A percentile compares a stretch with the other conserved stretches of the same genome.
Evolutionary conservation across 2,888 invertebrate genomes (phyloP).

Genomic region (Macropis europaea): DNA sequence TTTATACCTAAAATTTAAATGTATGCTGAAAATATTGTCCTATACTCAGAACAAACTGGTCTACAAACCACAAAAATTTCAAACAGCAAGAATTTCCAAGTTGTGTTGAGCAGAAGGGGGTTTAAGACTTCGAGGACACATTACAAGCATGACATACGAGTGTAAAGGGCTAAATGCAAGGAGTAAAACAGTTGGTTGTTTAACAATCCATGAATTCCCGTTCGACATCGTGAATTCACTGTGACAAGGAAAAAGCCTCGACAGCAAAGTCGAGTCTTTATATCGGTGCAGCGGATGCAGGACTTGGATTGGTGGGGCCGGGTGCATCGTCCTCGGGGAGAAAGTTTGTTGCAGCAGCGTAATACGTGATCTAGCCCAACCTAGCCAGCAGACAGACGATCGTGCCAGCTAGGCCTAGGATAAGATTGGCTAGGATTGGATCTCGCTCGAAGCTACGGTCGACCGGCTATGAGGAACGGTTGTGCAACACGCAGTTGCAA

Average conservation of each 20-base stretch:
- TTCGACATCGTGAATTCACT: not conserved
- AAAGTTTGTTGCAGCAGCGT: slow-evolving; percentile 74
- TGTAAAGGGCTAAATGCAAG: too few species aligned
- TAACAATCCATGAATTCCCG: too few species aligned
- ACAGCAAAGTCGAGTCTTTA: not conserved
- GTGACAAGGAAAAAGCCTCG: not conserved
- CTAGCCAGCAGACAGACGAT: slow-evolving; percentile 46
- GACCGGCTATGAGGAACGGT: slow-evolving; percentile 62
- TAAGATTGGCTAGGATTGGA: slow-evolving; percentile 69
- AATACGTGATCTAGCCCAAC: slow-evolving; percentile 69
- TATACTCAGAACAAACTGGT: too few species aligned
- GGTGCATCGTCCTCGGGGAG: slow-evolving; percentile 79
- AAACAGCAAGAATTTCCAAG: too few species aligned
- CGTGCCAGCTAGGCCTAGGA: slow-evolving; percentile 49
- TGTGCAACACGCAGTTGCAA: slow-evolving; percentile 62
- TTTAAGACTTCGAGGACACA: too few species aligned
- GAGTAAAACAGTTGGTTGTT: too few species aligned
- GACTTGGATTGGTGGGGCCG: slow-evolving; percentile 59
- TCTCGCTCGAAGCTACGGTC: slow-evolving; percentile 67
- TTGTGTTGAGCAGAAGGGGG: too few species aligned
- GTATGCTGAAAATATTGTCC: too few species aligned
- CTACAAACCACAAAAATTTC: too few species aligned
- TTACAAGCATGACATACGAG: too few species aligned
- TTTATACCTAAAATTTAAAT: too few species aligned
- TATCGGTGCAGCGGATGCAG: slow-evolving; percentile 40